These are phyloP conservation scores for Cygnus atratus DNA, from an alignment of 2,113 vertebrate species.

Conservation along the genomic window DNA sequence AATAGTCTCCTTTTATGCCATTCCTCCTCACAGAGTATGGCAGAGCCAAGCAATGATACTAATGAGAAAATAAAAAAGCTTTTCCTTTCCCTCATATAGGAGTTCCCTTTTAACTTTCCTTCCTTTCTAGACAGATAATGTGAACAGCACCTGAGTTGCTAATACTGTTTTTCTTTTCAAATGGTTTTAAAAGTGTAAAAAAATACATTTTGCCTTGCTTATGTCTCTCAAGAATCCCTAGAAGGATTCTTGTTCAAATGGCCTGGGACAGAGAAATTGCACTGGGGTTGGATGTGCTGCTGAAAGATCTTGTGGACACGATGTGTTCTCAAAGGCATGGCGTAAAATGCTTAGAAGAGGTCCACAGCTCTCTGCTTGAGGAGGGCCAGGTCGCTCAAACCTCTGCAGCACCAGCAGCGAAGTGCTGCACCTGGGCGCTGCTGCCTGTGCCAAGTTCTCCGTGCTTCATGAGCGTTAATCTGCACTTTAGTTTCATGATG, in stretches of 20 bases:
- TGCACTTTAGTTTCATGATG: not conserved
- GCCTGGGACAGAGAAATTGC: not conserved
- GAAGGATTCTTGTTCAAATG: not conserved
- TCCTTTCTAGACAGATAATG: not conserved
- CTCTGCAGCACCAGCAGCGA: not conserved
- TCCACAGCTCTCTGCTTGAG: not conserved
- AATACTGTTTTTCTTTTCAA: not conserved
- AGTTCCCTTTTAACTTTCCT: not conserved
- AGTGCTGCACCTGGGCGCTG: not conserved
- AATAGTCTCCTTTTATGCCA: not conserved
- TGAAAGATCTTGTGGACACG: not conserved
- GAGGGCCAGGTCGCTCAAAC: not conserved
- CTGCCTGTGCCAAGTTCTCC: not conserved
- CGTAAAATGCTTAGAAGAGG: not conserved
- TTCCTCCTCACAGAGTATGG: not conserved
- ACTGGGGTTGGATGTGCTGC: not conserved
- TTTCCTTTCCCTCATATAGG: not conserved
- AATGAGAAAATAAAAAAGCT: not conserved
- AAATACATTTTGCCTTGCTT: not conserved
- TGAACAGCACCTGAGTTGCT: not conserved
- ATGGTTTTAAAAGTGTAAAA: conserved; percentile 1
- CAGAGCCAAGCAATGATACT: not conserved
- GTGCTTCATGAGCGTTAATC: not conserved
- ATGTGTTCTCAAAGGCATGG: not conserved
- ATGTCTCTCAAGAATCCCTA: not conserved